Percentiles rank a stretch among this genome's conserved stretches.
Conservation (phyloP, 2,113 vertebrate genomes). For the Melanocharis versteri region DNA sequence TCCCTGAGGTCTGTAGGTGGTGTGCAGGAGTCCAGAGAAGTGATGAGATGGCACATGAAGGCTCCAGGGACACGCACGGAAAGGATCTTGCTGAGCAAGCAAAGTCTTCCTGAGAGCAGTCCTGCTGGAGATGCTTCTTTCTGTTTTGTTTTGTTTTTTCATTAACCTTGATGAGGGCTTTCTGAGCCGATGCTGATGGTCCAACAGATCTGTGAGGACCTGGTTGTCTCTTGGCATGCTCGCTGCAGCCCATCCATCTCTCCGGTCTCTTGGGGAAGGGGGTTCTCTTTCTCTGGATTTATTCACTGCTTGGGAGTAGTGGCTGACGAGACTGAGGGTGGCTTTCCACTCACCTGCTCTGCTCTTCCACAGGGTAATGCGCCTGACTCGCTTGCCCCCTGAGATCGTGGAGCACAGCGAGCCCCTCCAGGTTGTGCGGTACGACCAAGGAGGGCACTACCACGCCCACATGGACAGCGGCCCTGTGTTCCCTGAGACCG, state of each 20-base stretch:
- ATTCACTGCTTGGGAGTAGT: not conserved
- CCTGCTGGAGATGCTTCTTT: conserved; percentile 8
- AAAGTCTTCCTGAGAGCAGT: conserved; percentile 14
- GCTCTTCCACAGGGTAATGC: conserved; percentile 79
- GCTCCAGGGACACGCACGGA: conserved; percentile 24
- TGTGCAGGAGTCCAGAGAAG: conserved; percentile 43
- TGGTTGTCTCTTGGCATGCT: not conserved
- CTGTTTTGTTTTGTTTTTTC: not conserved
- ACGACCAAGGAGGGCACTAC: conserved; percentile 88
- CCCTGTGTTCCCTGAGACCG: conserved; percentile 81
- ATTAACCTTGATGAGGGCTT: not conserved
- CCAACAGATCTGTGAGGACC: not conserved
- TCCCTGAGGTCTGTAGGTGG: conserved; percentile 35
- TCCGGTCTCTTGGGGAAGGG: conserved; percentile 26
- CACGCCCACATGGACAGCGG: conserved; percentile 94
- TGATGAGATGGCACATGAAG: conserved; percentile 5
- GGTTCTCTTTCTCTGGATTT: not conserved
- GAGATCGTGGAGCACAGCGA: conserved; percentile 91
- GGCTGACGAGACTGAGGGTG: fast-evolving
- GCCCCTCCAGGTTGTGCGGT: conserved; percentile 90
- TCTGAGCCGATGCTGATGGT: not conserved
- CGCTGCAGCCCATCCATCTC: not conserved
- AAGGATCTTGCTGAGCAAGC: conserved; percentile 28
- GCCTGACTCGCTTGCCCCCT: conserved; percentile 85
- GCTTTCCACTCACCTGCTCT: not conserved